Evolutionary conservation across 23 tunicate species (phyloP).

Genomic region (Botrylloides violaceus): DNA sequence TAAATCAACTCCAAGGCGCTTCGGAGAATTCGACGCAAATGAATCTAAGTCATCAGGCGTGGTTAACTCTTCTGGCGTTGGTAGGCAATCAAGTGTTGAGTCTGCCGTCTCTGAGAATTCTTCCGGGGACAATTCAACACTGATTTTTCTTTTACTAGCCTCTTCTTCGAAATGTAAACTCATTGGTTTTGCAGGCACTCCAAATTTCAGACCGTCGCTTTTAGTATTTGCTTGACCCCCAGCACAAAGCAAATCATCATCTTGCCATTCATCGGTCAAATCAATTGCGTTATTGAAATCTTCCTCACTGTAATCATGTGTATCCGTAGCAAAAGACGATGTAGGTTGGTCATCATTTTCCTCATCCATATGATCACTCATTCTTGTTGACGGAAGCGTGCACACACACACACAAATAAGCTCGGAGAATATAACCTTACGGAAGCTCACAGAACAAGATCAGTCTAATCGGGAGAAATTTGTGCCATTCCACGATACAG

Average conservation of each 20-base stretch:
- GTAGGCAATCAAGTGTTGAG: slow-evolving; percentile 34
- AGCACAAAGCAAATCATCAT: slow-evolving; percentile 14
- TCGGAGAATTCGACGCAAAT: slow-evolving; percentile 27
- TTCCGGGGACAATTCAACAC: slow-evolving; percentile 18
- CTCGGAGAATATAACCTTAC: too few relatives aligned
- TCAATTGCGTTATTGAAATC: slow-evolving; percentile 16
- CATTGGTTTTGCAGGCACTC: slow-evolving; percentile 9
- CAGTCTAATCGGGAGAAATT: too few relatives aligned
- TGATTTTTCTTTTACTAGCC: slow-evolving; percentile 12
- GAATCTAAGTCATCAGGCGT: slow-evolving; percentile 54
- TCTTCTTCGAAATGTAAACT: not conserved
- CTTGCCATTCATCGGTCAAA: slow-evolving; percentile 25
- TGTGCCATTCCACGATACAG: too few relatives aligned
- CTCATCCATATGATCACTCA: not conserved
- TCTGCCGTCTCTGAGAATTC: not conserved
- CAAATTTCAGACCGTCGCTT: slow-evolving; percentile 18
- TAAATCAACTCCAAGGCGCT: slow-evolving; percentile 45
- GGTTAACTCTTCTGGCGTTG: slow-evolving; percentile 57
- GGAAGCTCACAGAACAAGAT: too few relatives aligned
- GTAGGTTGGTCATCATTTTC: not conserved
- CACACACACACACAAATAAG: too few relatives aligned
- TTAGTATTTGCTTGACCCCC: slow-evolving; percentile 5
- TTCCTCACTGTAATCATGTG: slow-evolving; percentile 8
- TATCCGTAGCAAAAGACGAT: not conserved
- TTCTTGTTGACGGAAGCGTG: not conserved